Evolutionary conservation across 2,888 invertebrate species (phyloP).

Genomic region (Ashinkailepas kermadecensis): DNA sequence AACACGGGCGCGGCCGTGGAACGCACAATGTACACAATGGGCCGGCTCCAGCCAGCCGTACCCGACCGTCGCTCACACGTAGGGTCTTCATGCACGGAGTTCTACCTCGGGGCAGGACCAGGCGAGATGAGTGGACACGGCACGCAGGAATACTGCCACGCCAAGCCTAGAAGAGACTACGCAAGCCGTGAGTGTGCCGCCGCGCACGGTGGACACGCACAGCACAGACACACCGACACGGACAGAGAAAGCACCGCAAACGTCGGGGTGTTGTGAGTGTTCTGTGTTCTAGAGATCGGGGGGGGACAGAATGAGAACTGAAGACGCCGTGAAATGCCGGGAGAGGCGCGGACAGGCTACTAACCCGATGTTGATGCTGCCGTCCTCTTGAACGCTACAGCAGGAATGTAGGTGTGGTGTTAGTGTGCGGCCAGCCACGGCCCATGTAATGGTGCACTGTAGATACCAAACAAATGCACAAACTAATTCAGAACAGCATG

Average conservation of each 20-base stretch:
- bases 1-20: neutral
- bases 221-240: neutral
- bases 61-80: neutral
- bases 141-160: neutral
- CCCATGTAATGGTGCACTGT: constrained; percentile 2
- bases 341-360: neutral
- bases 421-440: neutral
- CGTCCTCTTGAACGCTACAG: constrained; percentile 13
- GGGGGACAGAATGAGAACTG: neutral
- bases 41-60: neutral
- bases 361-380: constrained; percentile 14
- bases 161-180: constrained; percentile 16
- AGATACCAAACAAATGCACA: neutral
- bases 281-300: neutral
- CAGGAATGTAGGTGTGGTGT: constrained; percentile 12
- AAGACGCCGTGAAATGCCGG: neutral
- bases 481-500: neutral
- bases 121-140: neutral
- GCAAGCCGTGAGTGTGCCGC: neutral
- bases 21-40: neutral
- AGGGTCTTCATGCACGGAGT: neutral
- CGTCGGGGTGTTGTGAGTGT: neutral
- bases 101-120: neutral
- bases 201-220: neutral
- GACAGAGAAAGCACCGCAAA: too few species aligned